Conservation (phyloP, 2,888 invertebrate species). For the Pterobdella sp. region DNA sequence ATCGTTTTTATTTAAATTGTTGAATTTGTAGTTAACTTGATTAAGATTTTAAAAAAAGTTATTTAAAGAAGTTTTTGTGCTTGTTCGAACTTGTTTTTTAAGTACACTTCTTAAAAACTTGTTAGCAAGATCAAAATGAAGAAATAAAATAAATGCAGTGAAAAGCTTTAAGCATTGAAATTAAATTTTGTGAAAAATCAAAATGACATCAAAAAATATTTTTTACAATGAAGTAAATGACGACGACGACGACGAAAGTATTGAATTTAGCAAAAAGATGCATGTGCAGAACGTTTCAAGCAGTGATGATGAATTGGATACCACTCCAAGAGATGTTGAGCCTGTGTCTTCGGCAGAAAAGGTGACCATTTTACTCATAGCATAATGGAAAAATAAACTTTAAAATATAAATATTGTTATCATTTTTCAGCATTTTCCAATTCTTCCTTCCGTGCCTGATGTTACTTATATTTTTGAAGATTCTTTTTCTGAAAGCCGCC, state of each 20-base stretch:
- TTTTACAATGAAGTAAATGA: neutral
- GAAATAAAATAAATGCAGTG: no score
- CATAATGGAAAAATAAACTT: neutral
- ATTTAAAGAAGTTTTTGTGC: neutral
- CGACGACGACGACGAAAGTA: neutral
- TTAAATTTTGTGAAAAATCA: neutral
- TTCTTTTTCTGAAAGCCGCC: neutral
- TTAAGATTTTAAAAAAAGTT: neutral
- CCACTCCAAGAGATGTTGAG: neutral
- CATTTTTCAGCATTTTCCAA: neutral
- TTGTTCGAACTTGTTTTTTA: constrained; percentile 7
- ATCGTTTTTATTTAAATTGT: no score
- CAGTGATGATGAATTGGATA: neutral
- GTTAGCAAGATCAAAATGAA: no score
- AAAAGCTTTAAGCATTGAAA: neutral
- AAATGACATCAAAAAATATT: constrained; percentile 1
- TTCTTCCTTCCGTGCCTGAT: constrained; percentile 11
- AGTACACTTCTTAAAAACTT: no score
- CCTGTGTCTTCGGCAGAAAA: neutral
- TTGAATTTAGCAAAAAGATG: neutral
- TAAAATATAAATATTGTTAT: neutral
- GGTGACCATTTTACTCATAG: neutral
- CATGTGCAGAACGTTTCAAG: neutral
- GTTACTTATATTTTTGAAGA: neutral
- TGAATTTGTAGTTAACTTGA: no score